A percentile compares a stretch with the other conserved stretches of the same genome.
These are phyloP conservation scores for Oxyteleia sp. DNA, from an alignment of 2,888 invertebrate species.

Conservation along the genomic window DNA sequence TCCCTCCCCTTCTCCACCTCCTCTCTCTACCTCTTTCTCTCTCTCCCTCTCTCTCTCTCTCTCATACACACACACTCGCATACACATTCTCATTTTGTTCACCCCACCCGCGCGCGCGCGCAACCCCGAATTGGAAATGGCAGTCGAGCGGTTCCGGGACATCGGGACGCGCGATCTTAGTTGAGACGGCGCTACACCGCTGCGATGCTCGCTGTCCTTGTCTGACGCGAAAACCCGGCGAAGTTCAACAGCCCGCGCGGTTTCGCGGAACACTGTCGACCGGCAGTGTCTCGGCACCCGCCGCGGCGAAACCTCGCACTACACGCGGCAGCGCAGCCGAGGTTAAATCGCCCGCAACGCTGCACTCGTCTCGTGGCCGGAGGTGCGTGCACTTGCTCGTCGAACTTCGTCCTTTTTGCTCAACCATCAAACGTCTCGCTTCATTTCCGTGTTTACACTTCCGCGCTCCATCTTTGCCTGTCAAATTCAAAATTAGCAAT, in stretches of 20 bases:
- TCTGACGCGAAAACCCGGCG: conserved; percentile 54
- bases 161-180: neutral
- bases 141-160: conserved; percentile 44
- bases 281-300: conserved; percentile 54
- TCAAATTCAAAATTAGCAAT: too few species aligned
- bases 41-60: too few species aligned
- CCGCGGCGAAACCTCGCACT: conserved; percentile 45
- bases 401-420: too few species aligned
- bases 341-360: conserved; percentile 53
- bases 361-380: conserved; percentile 36
- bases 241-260: conserved; percentile 61
- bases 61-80: too few species aligned
- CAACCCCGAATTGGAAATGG: conserved; percentile 28
- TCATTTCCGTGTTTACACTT: too few species aligned
- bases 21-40: too few species aligned
- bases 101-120: too few species aligned
- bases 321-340: conserved; percentile 52
- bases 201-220: conserved; percentile 37
- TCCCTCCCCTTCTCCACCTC: too few species aligned
- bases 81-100: too few species aligned
- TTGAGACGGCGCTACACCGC: conserved; percentile 17
- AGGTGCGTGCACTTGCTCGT: conserved; percentile 49
- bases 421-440: too few species aligned
- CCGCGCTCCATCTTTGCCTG: too few species aligned
- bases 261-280: conserved; percentile 27